These are phyloP conservation scores for Micrasema longulum DNA, from an alignment of 1,140 invertebrate genomes.

Conservation along the genomic window DNA sequence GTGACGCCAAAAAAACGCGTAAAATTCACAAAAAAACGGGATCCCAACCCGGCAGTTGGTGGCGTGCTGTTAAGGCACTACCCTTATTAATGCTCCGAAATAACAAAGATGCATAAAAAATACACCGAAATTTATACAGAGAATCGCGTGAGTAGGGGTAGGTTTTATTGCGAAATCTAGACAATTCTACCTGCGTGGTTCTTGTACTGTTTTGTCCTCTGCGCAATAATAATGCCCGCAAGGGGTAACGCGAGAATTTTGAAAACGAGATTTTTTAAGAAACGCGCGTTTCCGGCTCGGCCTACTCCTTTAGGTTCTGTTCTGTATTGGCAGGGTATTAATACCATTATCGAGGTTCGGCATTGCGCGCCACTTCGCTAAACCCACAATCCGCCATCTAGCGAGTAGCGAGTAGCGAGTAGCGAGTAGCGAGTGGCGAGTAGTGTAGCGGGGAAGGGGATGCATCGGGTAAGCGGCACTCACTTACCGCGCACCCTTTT, in stretches of 20 bases:
- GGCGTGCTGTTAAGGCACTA: slow-evolving; percentile 52
- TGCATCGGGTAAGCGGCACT: slow-evolving; percentile 8
- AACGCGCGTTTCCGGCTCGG: slow-evolving; percentile 41
- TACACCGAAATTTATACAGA: slow-evolving; percentile 48
- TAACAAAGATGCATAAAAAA: slow-evolving; percentile 52
- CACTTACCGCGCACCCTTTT: slow-evolving; percentile 43
- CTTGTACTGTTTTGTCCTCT: slow-evolving; percentile 23
- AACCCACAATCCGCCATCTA: too few species aligned
- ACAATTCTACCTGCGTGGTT: slow-evolving; percentile 47
- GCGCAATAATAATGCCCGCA: slow-evolving; percentile 44
- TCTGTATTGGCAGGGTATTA: not conserved
- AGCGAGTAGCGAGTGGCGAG: not conserved
- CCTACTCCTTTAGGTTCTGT: slow-evolving; percentile 24
- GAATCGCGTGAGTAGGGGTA: slow-evolving; percentile 44
- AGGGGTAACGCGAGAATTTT: slow-evolving; percentile 40
- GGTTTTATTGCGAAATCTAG: slow-evolving; percentile 53
- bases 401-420: not conserved
- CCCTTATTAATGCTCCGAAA: slow-evolving; percentile 47
- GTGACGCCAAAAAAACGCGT: slow-evolving; percentile 52
- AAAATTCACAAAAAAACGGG: slow-evolving; percentile 50
- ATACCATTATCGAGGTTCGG: slow-evolving; percentile 3
- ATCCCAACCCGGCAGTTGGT: slow-evolving; percentile 52
- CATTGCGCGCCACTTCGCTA: slow-evolving; percentile 15
- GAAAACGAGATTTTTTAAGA: slow-evolving; percentile 43
- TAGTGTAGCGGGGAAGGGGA: slow-evolving; percentile 29